Evolutionary conservation across 2,797 vertebrate genomes (phyloP), one percentile per base, ranked within the genome.

Genomic region (Chelonia mydas): DNA sequence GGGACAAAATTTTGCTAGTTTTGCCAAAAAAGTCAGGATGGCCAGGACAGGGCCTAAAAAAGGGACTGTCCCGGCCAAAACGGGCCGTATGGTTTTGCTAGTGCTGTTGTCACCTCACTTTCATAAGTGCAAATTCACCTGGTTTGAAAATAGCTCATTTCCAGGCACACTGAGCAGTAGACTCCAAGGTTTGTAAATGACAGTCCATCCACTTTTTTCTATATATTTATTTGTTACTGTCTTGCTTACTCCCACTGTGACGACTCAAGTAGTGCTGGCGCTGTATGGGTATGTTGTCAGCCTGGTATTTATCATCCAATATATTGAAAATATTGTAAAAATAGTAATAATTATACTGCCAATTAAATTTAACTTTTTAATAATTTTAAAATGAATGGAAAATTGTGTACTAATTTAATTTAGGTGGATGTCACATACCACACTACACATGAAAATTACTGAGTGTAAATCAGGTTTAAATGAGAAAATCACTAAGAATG

Each of bases 221-320:
- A 88, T 23, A 83, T 93, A 50, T 74, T 95, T 76, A 83, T 97
- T 94, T 91, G 78, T 96, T 88, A 89, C 27, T 89, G 92, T 83
- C 93, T 37, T 89, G 37, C 76, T 90, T 91, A 61, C 1, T 19
- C 83, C 28, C 49, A 33, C 37, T 57, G 59, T 91, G 88, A 86
- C 86, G 81, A 89, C 95, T 89, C 86, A 78, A 90, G 49, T 78
- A 51, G 11, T 1, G 3, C 74, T 83, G 21, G 87, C 88, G 72
- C 41, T 50, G 51, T 87, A 55, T n/a, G 50, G 4, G 5, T 77
- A 94, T 81, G 17, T 16, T 81, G 11, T 19, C 55, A 86, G 51
- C 51, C 91, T 90, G 27, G 11, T 84, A 68, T 89, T 95, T 90
- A 83, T 89, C 51, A 87, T 82, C 65, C 78, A 61, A 15, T 74